phyloP scores from a whole-genome alignment of 2,797 vertebrate species.

The Vespertilio murinus region DNA sequence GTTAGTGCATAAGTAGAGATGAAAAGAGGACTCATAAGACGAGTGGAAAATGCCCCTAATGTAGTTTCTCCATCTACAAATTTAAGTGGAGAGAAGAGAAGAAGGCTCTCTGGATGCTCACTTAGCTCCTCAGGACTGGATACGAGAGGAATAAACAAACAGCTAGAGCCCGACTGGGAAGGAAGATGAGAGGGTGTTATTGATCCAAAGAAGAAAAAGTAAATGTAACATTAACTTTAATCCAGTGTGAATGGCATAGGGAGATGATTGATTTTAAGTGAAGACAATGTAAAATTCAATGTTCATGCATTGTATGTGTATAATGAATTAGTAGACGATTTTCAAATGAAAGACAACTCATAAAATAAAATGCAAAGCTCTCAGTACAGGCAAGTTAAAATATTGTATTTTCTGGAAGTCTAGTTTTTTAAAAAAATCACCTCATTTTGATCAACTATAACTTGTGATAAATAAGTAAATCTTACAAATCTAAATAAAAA shows the following conservation, averaged over 20 bases:
- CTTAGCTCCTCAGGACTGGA: background rate
- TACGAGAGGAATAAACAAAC: background rate
- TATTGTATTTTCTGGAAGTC: background rate
- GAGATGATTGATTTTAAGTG: background rate
- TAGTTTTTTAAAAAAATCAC: background rate
- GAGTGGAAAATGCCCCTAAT: fast-evolving
- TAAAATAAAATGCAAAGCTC: background rate
- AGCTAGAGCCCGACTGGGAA: fast-evolving
- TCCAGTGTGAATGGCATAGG: fast-evolving
- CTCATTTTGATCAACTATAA: background rate
- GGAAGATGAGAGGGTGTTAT: background rate
- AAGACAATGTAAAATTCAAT: background rate
- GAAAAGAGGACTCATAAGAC: background rate
- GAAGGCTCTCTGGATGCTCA: no score
- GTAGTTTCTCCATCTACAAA: fast-evolving
- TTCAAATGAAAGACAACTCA: background rate
- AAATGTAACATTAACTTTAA: background rate
- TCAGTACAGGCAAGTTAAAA: background rate
- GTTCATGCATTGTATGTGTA: background rate
- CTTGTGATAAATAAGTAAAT: background rate
- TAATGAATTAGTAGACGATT: background rate
- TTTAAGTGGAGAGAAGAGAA: background rate
- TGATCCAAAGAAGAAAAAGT: background rate
- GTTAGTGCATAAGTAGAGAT: background rate
- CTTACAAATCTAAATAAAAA: background rate